Base-by-base conservation (phyloP, 2,888 invertebrate species). In the Orthosia gothica region DNA sequence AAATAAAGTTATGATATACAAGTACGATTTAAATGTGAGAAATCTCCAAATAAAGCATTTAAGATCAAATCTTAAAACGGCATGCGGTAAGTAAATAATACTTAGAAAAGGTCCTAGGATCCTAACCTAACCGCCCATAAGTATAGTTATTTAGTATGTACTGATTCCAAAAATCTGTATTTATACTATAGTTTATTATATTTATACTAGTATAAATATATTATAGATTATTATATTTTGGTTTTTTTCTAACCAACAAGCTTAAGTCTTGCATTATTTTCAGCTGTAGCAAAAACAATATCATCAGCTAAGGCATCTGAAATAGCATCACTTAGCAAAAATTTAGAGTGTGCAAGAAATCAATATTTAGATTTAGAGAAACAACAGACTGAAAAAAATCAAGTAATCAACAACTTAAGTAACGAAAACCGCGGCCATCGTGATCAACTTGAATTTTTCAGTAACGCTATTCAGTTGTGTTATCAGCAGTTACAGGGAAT, bases 231-330 rank as follows among this genome's bases (percentile, higher is more conserved):
- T n/a, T n/a, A n/a, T n/a, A n/a, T 58, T 58, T 58, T 5, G 5
- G 23, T 15, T 12, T 54, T 59, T n/a, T n/a, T 13, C 9, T 40
- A 58, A 32, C 15, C 40, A 59, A 3, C 45, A 5, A 15, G 32
- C 32, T 23, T 20, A 16, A 13, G 45, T 50, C 26, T 32, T 57
- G 4, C 13, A 66, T 70, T 73, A 62, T 62, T 90, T 90, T 73
- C 87, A 95, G 94, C 84, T 68, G 86, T 94, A 18, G 91, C 91
- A 52, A 93, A 91, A 87, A 88, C 90, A 18, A 80, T 92, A 15
- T 84, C 93, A 55, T 79, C 84, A 26, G 87, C 90, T n/a, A 94
- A 93, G 76, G 88, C 91, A 76, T 89, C 79, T 57, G 91, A 93
- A 87, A 88, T 85, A 9, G 79, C 77, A 62, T 79, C 79, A n/a